Percentiles rank a stretch among this genome's conserved stretches.
phyloP scores from a whole-genome alignment of 2,888 invertebrate genomes.

The Eubasilissa splendida region DNA sequence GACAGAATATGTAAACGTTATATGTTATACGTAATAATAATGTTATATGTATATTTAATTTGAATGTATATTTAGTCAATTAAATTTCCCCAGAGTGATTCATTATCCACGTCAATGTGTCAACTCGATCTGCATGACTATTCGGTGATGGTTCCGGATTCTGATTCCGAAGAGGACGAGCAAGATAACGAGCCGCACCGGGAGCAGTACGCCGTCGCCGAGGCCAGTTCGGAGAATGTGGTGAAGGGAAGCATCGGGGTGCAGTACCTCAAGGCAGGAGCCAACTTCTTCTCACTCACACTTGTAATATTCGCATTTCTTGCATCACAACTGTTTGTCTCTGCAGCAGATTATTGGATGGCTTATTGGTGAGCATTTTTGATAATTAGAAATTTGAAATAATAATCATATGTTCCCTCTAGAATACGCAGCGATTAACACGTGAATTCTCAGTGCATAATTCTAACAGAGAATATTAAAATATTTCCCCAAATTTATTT shows the following conservation, averaged over 20 bases:
- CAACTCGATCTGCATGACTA: slow-evolving; percentile 38
- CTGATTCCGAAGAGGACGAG: slow-evolving; percentile 19
- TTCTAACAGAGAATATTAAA: too few species aligned
- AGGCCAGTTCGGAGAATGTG: slow-evolving; percentile 48
- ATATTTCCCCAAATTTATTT: too few species aligned
- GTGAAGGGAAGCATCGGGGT: slow-evolving; percentile 66
- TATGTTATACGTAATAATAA: too few species aligned
- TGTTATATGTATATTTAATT: too few species aligned
- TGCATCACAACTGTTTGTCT: slow-evolving; percentile 75
- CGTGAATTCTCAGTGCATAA: too few species aligned
- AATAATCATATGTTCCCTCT: too few species aligned
- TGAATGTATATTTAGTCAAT: too few species aligned
- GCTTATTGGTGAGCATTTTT: slow-evolving; percentile 74
- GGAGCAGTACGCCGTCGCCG: slow-evolving; percentile 57
- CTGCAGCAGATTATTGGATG: slow-evolving; percentile 80
- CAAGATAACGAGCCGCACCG: slow-evolving; percentile 17
- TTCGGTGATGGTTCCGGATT: neutral
- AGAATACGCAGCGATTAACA: too few species aligned
- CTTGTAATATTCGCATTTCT: slow-evolving; percentile 69
- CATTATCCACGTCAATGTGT: slow-evolving; percentile 34
- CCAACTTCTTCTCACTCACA: slow-evolving; percentile 66
- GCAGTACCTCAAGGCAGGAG: slow-evolving; percentile 72
- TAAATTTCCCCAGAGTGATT: slow-evolving; percentile 40
- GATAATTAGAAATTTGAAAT: too few species aligned
- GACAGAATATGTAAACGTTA: too few species aligned